A percentile compares a stretch with the other conserved stretches of the same genome.
phyloP scores from a whole-genome alignment of 2,113 vertebrate genomes.

The Pteronura brasiliensis region DNA sequence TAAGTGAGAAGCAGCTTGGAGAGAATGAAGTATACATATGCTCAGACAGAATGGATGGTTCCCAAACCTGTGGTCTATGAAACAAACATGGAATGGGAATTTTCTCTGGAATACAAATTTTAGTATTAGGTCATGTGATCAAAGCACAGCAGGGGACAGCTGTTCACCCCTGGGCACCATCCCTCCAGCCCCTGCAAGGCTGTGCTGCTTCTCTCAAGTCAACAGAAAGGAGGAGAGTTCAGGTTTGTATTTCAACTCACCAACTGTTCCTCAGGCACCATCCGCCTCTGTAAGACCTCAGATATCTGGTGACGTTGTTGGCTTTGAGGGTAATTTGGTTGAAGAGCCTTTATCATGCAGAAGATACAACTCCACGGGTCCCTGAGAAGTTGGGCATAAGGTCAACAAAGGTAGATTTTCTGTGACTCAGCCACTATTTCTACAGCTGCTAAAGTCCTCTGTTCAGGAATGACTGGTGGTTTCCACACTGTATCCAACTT shows the following conservation, averaged over 20 bases:
- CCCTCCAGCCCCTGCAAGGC: neutral
- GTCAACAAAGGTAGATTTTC: neutral
- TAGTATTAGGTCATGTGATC: neutral
- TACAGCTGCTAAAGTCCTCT: neutral
- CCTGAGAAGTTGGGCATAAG: conserved; percentile 1
- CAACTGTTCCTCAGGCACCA: conserved; percentile 31
- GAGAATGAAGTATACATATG: neutral
- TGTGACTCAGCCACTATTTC: neutral
- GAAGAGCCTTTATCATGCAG: neutral
- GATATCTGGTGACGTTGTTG: neutral
- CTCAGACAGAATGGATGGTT: neutral
- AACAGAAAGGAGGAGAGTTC: neutral
- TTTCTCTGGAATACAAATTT: neutral
- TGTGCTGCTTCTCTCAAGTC: neutral
- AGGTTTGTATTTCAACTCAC: conserved; percentile 37
- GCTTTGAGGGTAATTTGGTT: neutral
- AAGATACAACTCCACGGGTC: conserved; percentile 28
- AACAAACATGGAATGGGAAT: neutral
- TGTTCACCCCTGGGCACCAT: neutral
- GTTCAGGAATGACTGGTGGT: neutral
- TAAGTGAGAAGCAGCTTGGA: neutral
- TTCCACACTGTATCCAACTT: neutral
- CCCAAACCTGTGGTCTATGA: neutral
- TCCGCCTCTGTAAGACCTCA: conserved; percentile 13
- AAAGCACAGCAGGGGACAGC: neutral